Evolutionary conservation across 2,888 invertebrate species (phyloP).

Genomic region (Blastobasis adustella): DNA sequence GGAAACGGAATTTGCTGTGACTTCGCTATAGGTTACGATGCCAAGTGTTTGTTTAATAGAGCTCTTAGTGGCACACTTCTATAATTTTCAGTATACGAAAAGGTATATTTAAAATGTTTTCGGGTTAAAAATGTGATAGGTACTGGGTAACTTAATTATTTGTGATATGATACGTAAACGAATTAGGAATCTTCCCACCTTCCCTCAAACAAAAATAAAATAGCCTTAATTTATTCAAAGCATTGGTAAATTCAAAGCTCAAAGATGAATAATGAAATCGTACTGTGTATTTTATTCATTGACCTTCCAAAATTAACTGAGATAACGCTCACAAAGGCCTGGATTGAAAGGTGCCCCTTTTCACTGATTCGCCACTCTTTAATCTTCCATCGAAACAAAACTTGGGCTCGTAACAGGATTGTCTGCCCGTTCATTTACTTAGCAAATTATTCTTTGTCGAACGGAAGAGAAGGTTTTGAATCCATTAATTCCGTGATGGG

Average conservation of each 20-base stretch:
- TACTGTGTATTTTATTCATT: conserved; percentile 61
- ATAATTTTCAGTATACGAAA: too few relatives aligned
- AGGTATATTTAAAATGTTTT: too few relatives aligned
- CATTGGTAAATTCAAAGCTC: conserved; percentile 38
- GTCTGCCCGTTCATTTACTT: conserved; percentile 73
- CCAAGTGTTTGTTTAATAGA: too few relatives aligned
- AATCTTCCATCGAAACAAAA: conserved; percentile 72
- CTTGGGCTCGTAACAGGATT: conserved; percentile 66
- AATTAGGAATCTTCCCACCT: too few relatives aligned
- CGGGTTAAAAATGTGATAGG: too few relatives aligned
- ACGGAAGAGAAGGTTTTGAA: conserved; percentile 73
- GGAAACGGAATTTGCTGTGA: conserved; percentile 12
- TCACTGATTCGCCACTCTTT: conserved; percentile 64
- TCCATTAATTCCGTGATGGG: conserved; percentile 72
- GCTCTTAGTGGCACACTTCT: too few relatives aligned
- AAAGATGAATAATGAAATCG: conserved; percentile 55
- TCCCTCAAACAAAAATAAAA: conserved; percentile 6
- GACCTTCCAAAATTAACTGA: conserved; percentile 65
- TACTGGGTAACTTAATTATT: too few relatives aligned
- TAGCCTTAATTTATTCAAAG: conserved; percentile 14
- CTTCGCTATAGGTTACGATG: too few relatives aligned
- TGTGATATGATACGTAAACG: too few relatives aligned
- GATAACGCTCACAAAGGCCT: conserved; percentile 60
- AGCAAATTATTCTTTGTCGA: conserved; percentile 74
- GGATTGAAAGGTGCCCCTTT: conserved; percentile 58